Evolutionary conservation across 2,888 invertebrate genomes (phyloP), one percentile per base, ranked within the genome.

Genomic region (Metellina segmentata): DNA sequence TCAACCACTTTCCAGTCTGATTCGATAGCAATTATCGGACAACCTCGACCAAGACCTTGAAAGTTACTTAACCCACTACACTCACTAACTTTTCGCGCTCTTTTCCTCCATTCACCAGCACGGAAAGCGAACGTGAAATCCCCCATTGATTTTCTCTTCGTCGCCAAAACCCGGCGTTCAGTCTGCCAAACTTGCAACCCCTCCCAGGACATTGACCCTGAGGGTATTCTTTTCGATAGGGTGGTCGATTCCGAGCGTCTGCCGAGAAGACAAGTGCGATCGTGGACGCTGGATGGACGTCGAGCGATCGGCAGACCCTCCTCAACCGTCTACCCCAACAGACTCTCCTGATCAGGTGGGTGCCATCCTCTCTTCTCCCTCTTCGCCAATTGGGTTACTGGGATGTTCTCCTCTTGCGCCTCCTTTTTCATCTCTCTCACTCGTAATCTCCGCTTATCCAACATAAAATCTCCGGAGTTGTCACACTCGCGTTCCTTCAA

Each of bases 371-470:
- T 61, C 61, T 61, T 61, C 61, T 34, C 34, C 34, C 34, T 77
- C 79, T 49, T 70, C 89, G 85, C 89, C 89, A 90, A 90, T 74
- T 85, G 90, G 90, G 90, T 90, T 90, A 90, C 90, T 90, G 85
- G 90, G 90, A 90, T 90, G 81, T 11, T 52, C 82, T 75, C 85
- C 77, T 90, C 90, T 90, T 77, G 90, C 49, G 81, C 85, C 34
- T 90, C 89, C 83, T 49, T 70, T 85, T 49, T 48, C 70, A 74
- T 74, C 75, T 7, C n/a, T 49, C 49, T 81, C 52, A 16, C 71
- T 70, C 85, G 61, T 51, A 6, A 8, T 16, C 20, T 48, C 75
- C 75, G 34, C 34, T 34, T 34, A 34, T 34, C 34, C 1, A 34
- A 34, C 34, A 34, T 34, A 34, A 34, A 34, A 34, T 2, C 34